Evolutionary conservation across 2,797 vertebrate species (phyloP).

Genomic region (Ceryle rudis): DNA sequence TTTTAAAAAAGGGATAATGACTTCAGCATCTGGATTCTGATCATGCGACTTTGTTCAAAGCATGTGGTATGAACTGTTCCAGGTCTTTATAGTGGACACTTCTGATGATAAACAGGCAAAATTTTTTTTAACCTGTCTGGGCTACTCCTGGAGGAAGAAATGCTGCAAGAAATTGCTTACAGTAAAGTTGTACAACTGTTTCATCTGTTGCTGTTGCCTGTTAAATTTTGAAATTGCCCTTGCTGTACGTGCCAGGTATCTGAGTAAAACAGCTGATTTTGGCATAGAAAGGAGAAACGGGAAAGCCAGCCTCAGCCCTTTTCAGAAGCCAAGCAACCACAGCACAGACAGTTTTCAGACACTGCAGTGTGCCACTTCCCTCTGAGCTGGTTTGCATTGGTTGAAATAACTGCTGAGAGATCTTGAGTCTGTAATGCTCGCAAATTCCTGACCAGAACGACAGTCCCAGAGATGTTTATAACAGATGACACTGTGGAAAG

Average conservation of each 20-base stretch:
- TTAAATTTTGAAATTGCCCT: neutral
- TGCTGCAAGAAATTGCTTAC: neutral
- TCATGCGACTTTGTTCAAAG: neutral
- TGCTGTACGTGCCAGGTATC: neutral
- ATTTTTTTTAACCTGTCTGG: neutral
- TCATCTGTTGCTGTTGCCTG: neutral
- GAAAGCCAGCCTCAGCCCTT: neutral
- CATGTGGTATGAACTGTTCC: neutral
- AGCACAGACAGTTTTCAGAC: neutral
- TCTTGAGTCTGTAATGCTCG: neutral
- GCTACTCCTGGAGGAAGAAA: neutral
- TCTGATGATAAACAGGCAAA: neutral
- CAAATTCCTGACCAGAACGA: neutral
- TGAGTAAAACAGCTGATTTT: neutral
- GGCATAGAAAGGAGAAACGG: neutral
- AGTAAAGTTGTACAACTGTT: neutral
- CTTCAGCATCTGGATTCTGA: neutral
- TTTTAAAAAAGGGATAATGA: neutral
- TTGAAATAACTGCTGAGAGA: neutral
- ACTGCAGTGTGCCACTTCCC: fast-evolving
- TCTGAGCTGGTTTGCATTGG: neutral
- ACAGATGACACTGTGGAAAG: neutral
- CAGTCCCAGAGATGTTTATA: neutral
- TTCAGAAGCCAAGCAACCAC: neutral
- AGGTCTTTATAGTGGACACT: neutral